Evolutionary conservation across 1,140 invertebrate species (phyloP), one percentile per base, ranked within the genome.

Genomic region (Carcinoscorpius rotundicauda): DNA sequence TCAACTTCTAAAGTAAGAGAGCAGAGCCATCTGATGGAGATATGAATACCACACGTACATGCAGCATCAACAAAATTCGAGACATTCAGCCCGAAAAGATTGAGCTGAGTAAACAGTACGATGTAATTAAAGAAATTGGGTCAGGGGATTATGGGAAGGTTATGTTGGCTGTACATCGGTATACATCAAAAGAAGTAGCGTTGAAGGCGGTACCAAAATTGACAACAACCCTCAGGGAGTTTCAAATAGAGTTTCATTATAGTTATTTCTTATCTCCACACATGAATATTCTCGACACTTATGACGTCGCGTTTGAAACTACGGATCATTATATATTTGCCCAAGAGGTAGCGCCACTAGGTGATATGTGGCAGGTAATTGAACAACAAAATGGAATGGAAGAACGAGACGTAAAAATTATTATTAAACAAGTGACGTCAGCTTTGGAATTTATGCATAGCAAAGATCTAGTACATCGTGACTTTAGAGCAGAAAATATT

Each of bases 111-210:
- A 88, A 89, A 76, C 87, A 93, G 75, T 93, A 93, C 75, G 91
- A 93, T 75, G 89, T 93, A 70, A 78, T 93, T 51, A 88, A 91
- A 81, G 91, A 91, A 67, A 88, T 93, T 10, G 90, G 90, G 10
- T 89, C 92, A 80, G 91, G 91, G 81, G 93, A 91, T 88, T 93
- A 92, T 73, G 89, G 90, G 11, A 92, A 92, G 78, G 91, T 93
- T 67, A 79, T 92, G 65, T 75, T 93, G 57, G 89, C 91, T 4
- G 87, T 91, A 72, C 90, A 93, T 76, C 84, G 85, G 66, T 85
- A 84, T 61, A 91, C 90, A 0, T 87, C 90, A 72, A 88, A 86
- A 8, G 89, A 92, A 78, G 76, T 80, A 9, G 78, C 77, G 0
- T 69, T 80, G 8, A 80, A 80, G 69, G 69, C 72, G 3, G 70